Percentiles rank a stretch among this genome's conserved stretches.
Conservation (phyloP, 2,113 vertebrate species). For the Ivindomyrus marchei region DNA sequence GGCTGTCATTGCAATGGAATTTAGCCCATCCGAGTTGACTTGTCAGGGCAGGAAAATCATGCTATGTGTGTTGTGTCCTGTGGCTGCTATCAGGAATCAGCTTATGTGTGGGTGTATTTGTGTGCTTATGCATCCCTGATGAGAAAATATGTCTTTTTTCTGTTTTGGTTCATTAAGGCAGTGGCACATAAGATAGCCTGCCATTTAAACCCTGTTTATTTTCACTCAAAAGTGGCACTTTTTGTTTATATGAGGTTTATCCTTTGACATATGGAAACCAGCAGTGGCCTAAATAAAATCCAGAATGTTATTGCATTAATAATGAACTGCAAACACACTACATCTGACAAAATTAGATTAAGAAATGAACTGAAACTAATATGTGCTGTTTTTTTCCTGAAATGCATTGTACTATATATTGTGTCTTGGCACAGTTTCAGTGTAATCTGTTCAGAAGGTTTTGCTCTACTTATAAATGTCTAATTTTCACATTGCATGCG, state of each 20-base stretch:
- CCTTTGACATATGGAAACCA: background rate
- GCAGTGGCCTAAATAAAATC: background rate
- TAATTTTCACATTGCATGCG: background rate
- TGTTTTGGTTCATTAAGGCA: background rate
- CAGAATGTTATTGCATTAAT: background rate
- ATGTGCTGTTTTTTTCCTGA: background rate
- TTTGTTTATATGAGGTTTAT: background rate
- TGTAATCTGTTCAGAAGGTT: background rate
- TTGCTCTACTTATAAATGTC: constrained; percentile 7
- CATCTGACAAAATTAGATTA: background rate
- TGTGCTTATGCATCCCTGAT: background rate
- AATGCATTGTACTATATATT: background rate
- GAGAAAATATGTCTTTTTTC: background rate
- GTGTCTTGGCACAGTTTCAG: background rate
- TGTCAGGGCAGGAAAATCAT: constrained; percentile 34
- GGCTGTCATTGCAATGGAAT: constrained; percentile 27
- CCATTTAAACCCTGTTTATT: background rate
- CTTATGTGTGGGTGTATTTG: constrained; percentile 23
- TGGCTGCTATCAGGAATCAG: constrained; percentile 1
- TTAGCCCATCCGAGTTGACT: constrained; percentile 26
- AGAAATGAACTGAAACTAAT: background rate
- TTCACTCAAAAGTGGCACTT: background rate
- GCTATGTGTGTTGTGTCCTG: background rate
- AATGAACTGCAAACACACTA: background rate
- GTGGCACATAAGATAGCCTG: background rate